Conservation (phyloP, 2,888 invertebrate genomes). For the Latheticus oryzae region DNA sequence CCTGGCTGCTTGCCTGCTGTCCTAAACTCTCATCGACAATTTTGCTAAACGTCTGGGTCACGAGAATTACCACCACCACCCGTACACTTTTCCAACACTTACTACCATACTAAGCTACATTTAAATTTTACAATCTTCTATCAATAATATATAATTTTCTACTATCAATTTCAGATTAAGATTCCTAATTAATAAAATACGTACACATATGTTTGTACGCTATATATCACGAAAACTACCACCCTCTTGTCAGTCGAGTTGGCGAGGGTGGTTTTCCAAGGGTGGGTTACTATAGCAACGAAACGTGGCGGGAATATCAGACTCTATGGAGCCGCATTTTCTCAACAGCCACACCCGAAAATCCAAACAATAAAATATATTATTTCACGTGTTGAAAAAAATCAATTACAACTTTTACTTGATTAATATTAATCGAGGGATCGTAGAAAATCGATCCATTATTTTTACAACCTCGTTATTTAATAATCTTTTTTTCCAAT, state of each 20-base stretch:
- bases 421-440: too few relatives aligned
- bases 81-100: conserved; percentile 1
- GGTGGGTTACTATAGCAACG: conserved; percentile 53
- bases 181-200: conserved; percentile 35
- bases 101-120: too few relatives aligned
- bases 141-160: too few relatives aligned
- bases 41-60: conserved; percentile 36
- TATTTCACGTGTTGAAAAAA: background rate
- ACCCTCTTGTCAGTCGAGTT: conserved; percentile 25
- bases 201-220: conserved; percentile 31
- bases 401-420: too few relatives aligned
- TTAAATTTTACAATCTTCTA: too few relatives aligned
- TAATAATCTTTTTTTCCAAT: too few relatives aligned
- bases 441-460: too few relatives aligned
- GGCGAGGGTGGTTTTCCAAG: conserved; percentile 33
- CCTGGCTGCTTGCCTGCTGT: conserved; percentile 27
- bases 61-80: conserved; percentile 20
- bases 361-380: conserved; percentile 12
- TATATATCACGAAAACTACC: conserved; percentile 28
- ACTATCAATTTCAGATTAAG: too few relatives aligned
- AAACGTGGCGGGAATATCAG: conserved; percentile 57
- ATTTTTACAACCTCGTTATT: too few relatives aligned
- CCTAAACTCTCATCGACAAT: conserved; percentile 32
- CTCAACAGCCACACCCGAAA: conserved; percentile 42
- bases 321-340: conserved; percentile 52